Conservation (phyloP, 2,797 vertebrate species). For the Smutsia gigantea region DNA sequence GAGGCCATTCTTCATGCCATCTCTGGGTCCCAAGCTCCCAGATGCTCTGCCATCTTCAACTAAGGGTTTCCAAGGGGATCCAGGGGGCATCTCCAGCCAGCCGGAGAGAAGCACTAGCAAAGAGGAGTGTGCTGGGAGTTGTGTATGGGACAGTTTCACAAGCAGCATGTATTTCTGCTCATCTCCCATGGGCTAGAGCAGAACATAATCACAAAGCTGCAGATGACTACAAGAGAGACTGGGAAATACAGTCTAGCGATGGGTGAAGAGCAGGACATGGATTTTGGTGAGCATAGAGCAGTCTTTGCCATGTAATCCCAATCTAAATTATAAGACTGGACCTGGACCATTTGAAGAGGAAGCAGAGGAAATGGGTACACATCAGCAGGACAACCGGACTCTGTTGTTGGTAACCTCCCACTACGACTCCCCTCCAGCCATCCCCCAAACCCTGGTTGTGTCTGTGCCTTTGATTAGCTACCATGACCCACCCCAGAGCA, state of each 20-base stretch:
- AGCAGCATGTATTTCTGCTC: background rate
- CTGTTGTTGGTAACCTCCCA: fast-evolving
- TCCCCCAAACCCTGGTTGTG: background rate
- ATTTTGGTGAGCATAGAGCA: background rate
- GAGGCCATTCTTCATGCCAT: background rate
- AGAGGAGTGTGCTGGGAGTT: background rate
- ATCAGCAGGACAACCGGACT: fast-evolving
- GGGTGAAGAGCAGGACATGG: background rate
- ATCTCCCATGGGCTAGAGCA: background rate
- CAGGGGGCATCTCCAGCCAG: background rate
- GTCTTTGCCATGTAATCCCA: background rate
- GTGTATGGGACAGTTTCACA: fast-evolving
- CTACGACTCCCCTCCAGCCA: background rate
- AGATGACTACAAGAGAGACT: fast-evolving
- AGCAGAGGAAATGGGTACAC: fast-evolving
- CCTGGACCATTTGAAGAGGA: no score
- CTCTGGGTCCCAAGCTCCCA: background rate
- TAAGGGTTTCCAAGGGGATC: background rate
- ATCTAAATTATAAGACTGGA: background rate
- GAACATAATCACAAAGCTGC: background rate
- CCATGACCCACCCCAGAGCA: background rate
- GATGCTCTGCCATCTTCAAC: background rate
- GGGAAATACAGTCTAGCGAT: background rate
- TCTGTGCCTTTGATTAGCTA: background rate
- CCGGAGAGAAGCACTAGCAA: background rate